Base-by-base conservation (phyloP, 2,797 vertebrate genomes). In the Sebastolobus altivelis region DNA sequence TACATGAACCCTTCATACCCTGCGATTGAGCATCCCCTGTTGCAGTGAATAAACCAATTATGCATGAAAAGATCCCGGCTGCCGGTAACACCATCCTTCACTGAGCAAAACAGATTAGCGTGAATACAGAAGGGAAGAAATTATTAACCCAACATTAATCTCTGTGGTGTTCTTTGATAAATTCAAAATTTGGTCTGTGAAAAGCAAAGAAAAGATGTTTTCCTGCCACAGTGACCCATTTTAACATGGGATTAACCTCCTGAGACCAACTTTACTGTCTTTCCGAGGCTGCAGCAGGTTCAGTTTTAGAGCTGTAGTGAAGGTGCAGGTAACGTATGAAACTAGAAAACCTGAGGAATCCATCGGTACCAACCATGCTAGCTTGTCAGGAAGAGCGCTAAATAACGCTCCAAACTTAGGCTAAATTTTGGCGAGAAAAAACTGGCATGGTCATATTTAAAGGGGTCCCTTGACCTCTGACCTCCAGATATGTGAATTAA, bases 1-100 rank as follows among this genome's bases (percentile, higher is more conserved):
- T 63, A 59, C 22, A 63, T 31, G 16, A 72, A 80, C 37, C 37
- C 49, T 49, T 72, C 13, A 22, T 16, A 13, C 4, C 12, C 78
- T 40, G 25, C 12, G 1, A 75, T 13, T 63, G 22, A 75, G 72
- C 8, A 6, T 67, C 60, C 10, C 10, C 25, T 65, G 67, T 18
- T 80, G 31, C 55, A 52, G 12, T 25, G 43, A 77, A 80, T 82
- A 69, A 84, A 77, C 56, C 55, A 86, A 74, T 81, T 65, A 86
- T 61, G 10, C 59, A 27, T 66, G 62, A 75, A 79, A 68, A 70
- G 77, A 68, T 83, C 58, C 58, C 38, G 65, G 58, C 82, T 70
- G 68, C 61, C 5, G 20, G 33, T 67, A 27, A 63, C 12, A 29
- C 25, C 11, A 25, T 49, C 58, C 33, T 85, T 70, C 20, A 75